Conservation (phyloP, 2,113 vertebrate genomes). For the Rissa tridactyla region DNA sequence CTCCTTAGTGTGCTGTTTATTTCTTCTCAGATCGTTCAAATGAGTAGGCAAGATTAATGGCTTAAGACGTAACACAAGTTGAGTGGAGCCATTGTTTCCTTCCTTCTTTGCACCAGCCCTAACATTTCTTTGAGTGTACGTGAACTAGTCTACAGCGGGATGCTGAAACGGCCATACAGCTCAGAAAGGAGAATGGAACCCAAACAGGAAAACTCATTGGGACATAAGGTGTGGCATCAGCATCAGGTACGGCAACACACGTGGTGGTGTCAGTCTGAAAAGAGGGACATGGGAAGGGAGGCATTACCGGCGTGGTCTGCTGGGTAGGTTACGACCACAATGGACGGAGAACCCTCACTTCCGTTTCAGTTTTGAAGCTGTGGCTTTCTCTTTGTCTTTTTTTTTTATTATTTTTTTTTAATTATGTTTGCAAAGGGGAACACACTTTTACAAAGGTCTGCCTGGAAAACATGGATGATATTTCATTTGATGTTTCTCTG, state of each 20-base stretch:
- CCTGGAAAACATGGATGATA: background rate
- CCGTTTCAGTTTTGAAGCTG: background rate
- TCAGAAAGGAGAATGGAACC: background rate
- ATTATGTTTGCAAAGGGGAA: background rate
- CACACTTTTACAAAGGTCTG: background rate
- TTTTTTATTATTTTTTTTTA: background rate
- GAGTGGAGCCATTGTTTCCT: background rate
- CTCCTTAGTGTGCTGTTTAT: background rate
- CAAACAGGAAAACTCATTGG: background rate
- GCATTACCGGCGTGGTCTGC: fast-evolving
- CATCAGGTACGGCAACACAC: background rate
- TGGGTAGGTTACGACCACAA: background rate
- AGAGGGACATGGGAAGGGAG: background rate
- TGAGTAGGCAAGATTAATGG: background rate
- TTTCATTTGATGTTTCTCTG: background rate
- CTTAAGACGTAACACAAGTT: background rate
- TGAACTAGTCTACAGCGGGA: background rate
- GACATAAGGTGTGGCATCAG: background rate
- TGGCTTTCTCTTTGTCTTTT: background rate
- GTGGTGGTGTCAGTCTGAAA: background rate
- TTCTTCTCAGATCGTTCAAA: background rate
- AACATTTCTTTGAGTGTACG: background rate
- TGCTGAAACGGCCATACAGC: background rate
- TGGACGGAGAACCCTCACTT: background rate
- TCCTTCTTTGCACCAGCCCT: background rate